Evolutionary conservation across 2,113 vertebrate species (phyloP), one percentile per base, ranked within the genome.

Genomic region (Muntiacus muntjak): DNA sequence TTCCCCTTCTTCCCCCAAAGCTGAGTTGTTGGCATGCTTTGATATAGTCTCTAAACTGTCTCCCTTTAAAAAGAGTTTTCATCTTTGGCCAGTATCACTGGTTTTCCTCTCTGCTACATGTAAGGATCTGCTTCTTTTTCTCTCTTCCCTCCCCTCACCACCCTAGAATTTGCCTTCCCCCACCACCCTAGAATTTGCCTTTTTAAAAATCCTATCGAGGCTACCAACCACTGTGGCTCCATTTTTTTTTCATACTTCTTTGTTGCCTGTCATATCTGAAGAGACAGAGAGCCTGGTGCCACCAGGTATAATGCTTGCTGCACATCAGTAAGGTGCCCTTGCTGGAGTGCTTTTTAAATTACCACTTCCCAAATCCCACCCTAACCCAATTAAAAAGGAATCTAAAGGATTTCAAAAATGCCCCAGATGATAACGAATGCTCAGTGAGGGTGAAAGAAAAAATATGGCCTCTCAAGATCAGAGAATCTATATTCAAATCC

Each of bases 11-110:
- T 94, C n/a, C 40, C 40, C 10, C 25, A 92, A 92, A 57, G 52
- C 40, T 43, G 88, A 57, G 25, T n/a, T 85, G 19, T 12, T 71
- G 43, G 47, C 43, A 67, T 19, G 58, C 62, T 92, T 90, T 89
- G 57, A 60, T 33, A 28, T 33, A 28, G 67, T 45, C 92, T 60
- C 58, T 78, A 93, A 92, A 90, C 21, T 79, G 30, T 36, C 45
- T 92, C 58, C 62, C 30, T 89, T 60, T 47, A 93, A 94, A 94
- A 92, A 40, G n/a, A 87, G 71, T 76, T 96, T 93, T 89, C 52
- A 6, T 82, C 54, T 81, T 74, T 86, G 58, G 64, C 40, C 91
- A 88, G 54, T 64, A 40, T 52, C 87, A 85, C 40, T 92, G 57
- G 13, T 54, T 94, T 83, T 94, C 54, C 17, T 78, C 33, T 94